Conservation (phyloP, 2,888 invertebrate genomes). For the Limulus polyphemus region DNA sequence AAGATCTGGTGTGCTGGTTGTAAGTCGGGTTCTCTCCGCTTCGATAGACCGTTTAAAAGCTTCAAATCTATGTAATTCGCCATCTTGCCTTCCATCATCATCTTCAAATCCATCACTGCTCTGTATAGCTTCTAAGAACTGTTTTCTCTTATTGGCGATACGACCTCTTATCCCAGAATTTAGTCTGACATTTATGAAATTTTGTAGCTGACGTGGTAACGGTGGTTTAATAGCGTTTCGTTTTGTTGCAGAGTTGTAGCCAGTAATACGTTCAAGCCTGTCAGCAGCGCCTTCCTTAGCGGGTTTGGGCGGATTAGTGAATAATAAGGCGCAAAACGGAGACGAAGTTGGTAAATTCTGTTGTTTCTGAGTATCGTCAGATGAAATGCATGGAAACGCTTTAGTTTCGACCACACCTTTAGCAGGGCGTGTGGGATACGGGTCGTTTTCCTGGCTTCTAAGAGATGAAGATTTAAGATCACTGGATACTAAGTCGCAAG, state of each 20-base stretch:
- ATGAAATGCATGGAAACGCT: too few species aligned
- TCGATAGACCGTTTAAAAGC: conserved; percentile 7
- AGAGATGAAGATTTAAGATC: too few species aligned
- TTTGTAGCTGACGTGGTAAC: conserved; percentile 3
- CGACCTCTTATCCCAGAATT: conserved; percentile 9
- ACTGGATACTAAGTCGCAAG: too few species aligned
- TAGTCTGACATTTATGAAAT: background rate
- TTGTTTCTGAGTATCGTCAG: too few species aligned
- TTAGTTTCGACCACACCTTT: too few species aligned
- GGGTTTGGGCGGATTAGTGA: too few species aligned
- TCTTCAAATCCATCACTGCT: background rate
- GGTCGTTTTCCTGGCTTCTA: too few species aligned
- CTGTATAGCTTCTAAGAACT: conserved; percentile 14
- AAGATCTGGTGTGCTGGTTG: conserved; percentile 22
- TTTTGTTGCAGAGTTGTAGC: conserved; percentile 10
- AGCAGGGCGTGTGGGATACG: too few species aligned
- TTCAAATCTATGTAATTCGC: conserved; percentile 16
- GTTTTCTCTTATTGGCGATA: conserved; percentile 14
- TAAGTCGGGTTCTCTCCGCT: conserved; percentile 19
- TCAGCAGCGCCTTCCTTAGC: too few species aligned
- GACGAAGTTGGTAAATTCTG: too few species aligned
- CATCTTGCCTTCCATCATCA: background rate
- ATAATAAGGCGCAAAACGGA: too few species aligned
- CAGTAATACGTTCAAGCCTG: conserved; percentile 13
- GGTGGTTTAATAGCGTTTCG: conserved; percentile 14